Percentiles rank a stretch among this genome's conserved stretches.
Evolutionary conservation across 2,113 vertebrate genomes (phyloP).

Genomic region (Monopterus albus): DNA sequence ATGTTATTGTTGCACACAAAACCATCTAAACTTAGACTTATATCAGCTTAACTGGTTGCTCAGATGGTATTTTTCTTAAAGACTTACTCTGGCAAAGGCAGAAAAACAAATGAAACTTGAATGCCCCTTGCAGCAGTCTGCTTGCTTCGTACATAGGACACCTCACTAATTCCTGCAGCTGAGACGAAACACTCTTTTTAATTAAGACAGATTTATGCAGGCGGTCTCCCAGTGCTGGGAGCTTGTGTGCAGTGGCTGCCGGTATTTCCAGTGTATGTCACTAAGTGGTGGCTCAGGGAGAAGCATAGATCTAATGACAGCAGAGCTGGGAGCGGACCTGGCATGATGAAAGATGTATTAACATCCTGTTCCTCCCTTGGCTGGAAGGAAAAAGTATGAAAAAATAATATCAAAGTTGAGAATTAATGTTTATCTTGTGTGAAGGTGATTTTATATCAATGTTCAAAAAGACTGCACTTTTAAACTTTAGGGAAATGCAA

Average conservation of each 20-base stretch:
- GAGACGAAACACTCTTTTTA: slow-evolving; percentile 65
- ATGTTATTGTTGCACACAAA: too few relatives aligned
- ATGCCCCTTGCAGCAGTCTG: slow-evolving; percentile 24
- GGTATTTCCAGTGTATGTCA: slow-evolving; percentile 42
- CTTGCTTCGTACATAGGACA: slow-evolving; percentile 37
- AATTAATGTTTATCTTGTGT: not conserved
- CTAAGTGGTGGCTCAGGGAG: slow-evolving; percentile 38
- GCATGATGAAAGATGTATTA: slow-evolving; percentile 24
- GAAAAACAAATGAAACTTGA: not conserved
- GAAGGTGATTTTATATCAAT: not conserved
- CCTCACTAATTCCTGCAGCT: slow-evolving; percentile 45
- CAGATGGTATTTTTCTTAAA: not conserved
- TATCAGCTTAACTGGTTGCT: not conserved
- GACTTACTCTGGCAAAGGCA: not conserved
- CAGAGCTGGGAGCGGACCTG: slow-evolving; percentile 16
- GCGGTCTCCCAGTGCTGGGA: slow-evolving; percentile 35
- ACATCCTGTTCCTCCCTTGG: slow-evolving; percentile 2
- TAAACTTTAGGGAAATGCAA: slow-evolving; percentile 1
- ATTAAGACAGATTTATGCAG: slow-evolving; percentile 63
- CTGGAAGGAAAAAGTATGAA: not conserved
- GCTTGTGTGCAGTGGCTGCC: slow-evolving; percentile 59
- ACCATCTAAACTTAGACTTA: too few relatives aligned
- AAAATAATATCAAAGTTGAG: not conserved
- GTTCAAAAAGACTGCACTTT: not conserved
- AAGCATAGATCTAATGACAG: slow-evolving; percentile 24